phyloP scores from a whole-genome alignment of 2,113 vertebrate genomes.

The Gavia stellata region DNA sequence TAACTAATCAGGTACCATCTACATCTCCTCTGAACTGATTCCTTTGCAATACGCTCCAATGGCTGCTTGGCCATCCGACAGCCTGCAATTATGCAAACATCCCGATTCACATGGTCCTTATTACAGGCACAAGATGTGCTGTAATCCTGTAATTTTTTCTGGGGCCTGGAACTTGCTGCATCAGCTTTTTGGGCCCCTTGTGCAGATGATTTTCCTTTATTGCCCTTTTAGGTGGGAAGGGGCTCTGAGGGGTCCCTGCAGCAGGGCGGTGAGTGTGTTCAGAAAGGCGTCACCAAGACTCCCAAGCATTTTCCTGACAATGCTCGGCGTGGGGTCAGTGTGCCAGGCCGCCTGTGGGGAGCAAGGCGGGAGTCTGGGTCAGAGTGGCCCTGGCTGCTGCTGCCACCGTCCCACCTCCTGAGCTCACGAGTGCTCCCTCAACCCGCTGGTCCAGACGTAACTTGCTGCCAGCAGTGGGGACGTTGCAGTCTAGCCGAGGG shows the following conservation, averaged over 20 bases:
- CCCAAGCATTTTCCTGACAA: not conserved
- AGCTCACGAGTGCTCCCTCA: not conserved
- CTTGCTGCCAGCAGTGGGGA: not conserved
- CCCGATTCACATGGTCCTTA: not conserved
- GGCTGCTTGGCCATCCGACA: not conserved
- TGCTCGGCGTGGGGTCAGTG: not conserved
- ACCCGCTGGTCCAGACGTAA: fast-evolving
- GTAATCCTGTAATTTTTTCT: not conserved
- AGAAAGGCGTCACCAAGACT: not conserved
- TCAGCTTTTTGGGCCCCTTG: constrained; percentile 2
- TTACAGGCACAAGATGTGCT: not conserved
- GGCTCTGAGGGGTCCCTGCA: not conserved
- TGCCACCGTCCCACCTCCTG: not conserved
- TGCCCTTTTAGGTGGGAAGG: not conserved
- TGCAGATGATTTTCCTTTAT: not conserved
- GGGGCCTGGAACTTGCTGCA: not conserved
- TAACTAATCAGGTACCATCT: constrained; percentile 30
- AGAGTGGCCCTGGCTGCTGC: fast-evolving
- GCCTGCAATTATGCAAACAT: constrained; percentile 11
- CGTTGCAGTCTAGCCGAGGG: fast-evolving
- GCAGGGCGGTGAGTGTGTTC: not conserved
- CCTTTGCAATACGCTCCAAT: not conserved
- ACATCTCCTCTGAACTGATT: not conserved
- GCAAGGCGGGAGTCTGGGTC: not conserved
- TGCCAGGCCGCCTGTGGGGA: not conserved